Conservation (phyloP, 2,797 vertebrate genomes). For the Silurus lanzhouensis region DNA sequence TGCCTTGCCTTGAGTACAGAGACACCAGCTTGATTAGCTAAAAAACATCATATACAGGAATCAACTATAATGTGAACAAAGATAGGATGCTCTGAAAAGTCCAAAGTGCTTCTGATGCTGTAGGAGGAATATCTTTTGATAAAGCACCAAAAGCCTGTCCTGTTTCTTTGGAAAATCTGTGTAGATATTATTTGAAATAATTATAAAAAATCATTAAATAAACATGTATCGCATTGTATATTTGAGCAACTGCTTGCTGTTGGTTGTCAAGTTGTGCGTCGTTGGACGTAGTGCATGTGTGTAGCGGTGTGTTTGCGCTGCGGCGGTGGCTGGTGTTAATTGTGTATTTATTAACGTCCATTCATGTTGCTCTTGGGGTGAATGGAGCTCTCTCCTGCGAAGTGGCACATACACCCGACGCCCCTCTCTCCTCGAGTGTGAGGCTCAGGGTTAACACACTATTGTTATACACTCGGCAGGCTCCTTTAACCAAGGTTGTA, state of each 20-base stretch:
- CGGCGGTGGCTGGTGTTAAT: constrained; percentile 47
- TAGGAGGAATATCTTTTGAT: background rate
- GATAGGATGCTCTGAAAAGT: background rate
- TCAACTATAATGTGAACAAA: background rate
- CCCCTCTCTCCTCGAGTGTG: constrained; percentile 46
- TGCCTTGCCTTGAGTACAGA: background rate
- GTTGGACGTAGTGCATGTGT: constrained; percentile 17
- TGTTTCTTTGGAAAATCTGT: background rate
- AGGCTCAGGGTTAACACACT: constrained; percentile 55
- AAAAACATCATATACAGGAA: background rate
- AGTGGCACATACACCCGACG: constrained; percentile 40
- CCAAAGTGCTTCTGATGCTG: background rate
- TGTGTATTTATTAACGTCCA: constrained; percentile 53
- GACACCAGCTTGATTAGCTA: too few species aligned
- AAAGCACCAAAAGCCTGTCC: background rate
- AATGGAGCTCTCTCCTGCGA: constrained; percentile 54
- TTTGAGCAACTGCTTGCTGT: background rate
- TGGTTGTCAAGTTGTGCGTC: background rate
- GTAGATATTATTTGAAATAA: background rate
- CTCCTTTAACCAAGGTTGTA: constrained; percentile 53
- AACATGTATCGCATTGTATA: background rate
- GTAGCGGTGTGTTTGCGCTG: constrained; percentile 18
- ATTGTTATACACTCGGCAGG: constrained; percentile 51
- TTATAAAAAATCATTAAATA: background rate
- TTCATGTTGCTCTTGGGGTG: constrained; percentile 51